Evolutionary conservation across 2,113 vertebrate genomes (phyloP), one percentile per base, ranked within the genome.

Genomic region (Ceyx melanurus): DNA sequence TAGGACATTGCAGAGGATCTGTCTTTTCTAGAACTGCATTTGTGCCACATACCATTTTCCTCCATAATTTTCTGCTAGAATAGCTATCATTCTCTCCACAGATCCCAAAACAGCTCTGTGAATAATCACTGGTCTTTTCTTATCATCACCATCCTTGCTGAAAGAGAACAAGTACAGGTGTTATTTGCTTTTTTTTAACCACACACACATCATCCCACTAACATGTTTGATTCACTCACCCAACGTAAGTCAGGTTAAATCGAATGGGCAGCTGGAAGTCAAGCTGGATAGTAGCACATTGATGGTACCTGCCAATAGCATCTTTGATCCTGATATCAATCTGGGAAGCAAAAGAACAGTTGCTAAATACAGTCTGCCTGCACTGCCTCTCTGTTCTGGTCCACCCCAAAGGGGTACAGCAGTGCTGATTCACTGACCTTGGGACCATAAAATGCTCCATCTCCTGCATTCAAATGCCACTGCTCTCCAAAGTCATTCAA

Each of bases 251-350:
- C 79, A 99, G 98, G 84, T 99, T 98, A 96, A 99, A 99, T 67
- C 98, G 97, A 91, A 99, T 96, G 8, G 99, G 99, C 21, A 99
- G 97, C 80, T 99, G 99, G 96, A 99, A 99, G 97, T 99, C 99
- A 81, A 99, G 98, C 37, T 99, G 99, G 94, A 99, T 98, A 64
- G 99, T 99, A 60, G 98, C 99, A 95, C 99, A 99, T 6, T 99
- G 99, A 95, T 99, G 99, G 96, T 99, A 98, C 58, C 98, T 98
- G 43, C 99, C 99, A 78, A 99, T 98, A 17, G 99, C 99, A 82
- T 99, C 99, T 97, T 98, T 98, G 95, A 99, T 99, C 89, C 98
- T 98, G 95, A 99, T 98, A 95, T 99, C 99, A 83, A 99, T 99
- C 99, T 99, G 97, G 37, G 92, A 96, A 93, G 72, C 45, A 86